Evolutionary conservation across 2,113 vertebrate genomes (phyloP), one percentile per base, ranked within the genome.

Genomic region (Heloderma charlesbogerti): DNA sequence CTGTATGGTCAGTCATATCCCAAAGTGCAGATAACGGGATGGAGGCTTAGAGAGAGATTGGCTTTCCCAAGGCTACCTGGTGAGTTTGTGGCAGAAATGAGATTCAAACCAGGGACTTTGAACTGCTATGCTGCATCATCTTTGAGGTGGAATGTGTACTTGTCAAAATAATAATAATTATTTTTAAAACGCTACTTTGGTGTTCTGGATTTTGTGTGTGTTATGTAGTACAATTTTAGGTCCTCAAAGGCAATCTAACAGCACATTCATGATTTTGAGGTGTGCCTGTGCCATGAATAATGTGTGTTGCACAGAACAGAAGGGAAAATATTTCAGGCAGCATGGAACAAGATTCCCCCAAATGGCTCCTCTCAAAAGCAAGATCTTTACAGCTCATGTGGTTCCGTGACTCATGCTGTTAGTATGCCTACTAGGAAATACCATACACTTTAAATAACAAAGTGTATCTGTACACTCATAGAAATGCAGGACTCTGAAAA

Each of bases 281-380:
- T 3, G 9, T 22, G 34, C 4, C 43, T 43, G 12, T 6, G 57
- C 34, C 57, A 45, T 48, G 84, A 88, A 40, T 16, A 22, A 1
- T 27, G 34, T 27, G 31, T 27, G 18, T n/a, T 81, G 72, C 86
- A 80, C 29, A 0, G 3, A 40, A 57, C 22, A 20, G 40, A 1
- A 40, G 51, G 74, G 34, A 31, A 43, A 34, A 0, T 0, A 4
- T 18, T 31, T 72, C 18, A 7, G 1, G n/a, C 1, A 1, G 13
- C 60, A 34, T 29, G 69, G 4, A 90, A 34, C 0, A 0, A 2
- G 29, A 10, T 43, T 90, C 54, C 81, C 82, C 60, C 57, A 80
- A 0, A 2, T 0, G 8, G 60, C 15, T 51, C 3, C 90, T 77
- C 15, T 1, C 0, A 2, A 57, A 7, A 8, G 13, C 72, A 43